Evolutionary conservation across 2,113 vertebrate species (phyloP), one percentile per base, ranked within the genome.

Genomic region (Nasalis larvatus): DNA sequence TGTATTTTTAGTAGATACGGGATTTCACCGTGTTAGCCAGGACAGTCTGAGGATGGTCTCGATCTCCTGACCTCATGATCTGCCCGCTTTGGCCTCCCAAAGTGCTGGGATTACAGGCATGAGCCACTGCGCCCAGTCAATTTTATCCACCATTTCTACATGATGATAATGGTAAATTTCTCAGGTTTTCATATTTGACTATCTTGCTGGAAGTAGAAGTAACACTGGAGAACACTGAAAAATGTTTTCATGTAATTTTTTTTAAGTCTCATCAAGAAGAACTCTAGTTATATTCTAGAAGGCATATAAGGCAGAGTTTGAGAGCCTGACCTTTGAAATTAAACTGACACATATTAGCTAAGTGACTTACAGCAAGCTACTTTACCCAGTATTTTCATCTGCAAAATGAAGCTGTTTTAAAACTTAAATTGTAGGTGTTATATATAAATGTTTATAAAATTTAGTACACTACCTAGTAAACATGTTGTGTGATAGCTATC

Each of bases 391-490:
- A 66, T 83, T 30, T 14, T 68, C 20, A 42, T 49, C 6, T 81
- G 17, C 23, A 96, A 87, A 94, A 91, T 78, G 7, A 95, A 85
- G 21, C 37, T 77, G 40, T 52, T 88, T 60, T 77, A 40, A 91
- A 90, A 82, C 32, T 68, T 56, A 78, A 47, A 37, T 27, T 47
- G 74, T 60, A 88, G 56, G 32, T 78, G 45, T 69, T 77, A 82
- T 37, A 40, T 16, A 32, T 30, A 73, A 37, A 32, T 68, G 0
- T 27, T 74, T 83, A 60, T 14, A 81, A 71, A 10, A 63, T 45
- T 27, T 21, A 92, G 32, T 49, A 47, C 20, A 42, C 18, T 49
- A 74, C 14, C 47, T 56, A 76, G 7, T 47, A n/a, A 40, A 68
- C 13, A 8, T 16, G 12, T 76, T 45, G 45, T 60, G 27, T 88